Evolutionary conservation across 1,140 invertebrate species (phyloP), one percentile per base, ranked within the genome.

Genomic region (Drosophila obscura): DNA sequence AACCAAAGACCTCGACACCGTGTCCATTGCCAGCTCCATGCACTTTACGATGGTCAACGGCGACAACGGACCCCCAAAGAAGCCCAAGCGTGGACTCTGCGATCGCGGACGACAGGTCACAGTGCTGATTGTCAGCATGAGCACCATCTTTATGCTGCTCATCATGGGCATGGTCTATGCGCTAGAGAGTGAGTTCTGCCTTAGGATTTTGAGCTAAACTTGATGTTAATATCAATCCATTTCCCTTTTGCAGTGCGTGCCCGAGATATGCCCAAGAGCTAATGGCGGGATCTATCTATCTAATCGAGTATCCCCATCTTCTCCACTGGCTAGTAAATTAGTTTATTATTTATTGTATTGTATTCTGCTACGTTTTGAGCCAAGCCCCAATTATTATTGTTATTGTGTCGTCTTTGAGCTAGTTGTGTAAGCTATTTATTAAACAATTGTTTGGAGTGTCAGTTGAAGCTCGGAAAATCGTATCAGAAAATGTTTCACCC

Each of bases 11-110:
- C 85, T 93, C 53, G 96, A 96, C 78, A 94, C 94, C 39, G 93
- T 93, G 19, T 96, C 96, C n/a, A 93, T 96, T 61, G 96, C 96
- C 28, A 96, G 96, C 91, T 96, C 96, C 61, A 96, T 96, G 59
- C 96, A 97, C 92, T 97, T 97, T 89, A 97, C 96, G 5, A 95
- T 97, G 44, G 94, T 97, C 48, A 96, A 96, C 87, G 95, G 96
- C 13, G 94, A 96, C 80, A 94, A 94, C 41, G 94, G 94, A 92
- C 94, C 95, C 46, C 82, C 92, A 55, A 80, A 87, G 59, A 90
- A 92, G 60, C 74, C 64, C 48, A 77, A 92, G 73, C 58, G 92
- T 66, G 67, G 92, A 81, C 72, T 93, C 90, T 96, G 96, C 92
- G 94, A 94, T 76, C 95, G 95, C 46, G 94, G 94, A 57, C 95